Evolutionary conservation across 2,113 vertebrate genomes (phyloP), one percentile per base, ranked within the genome.

Genomic region (Corythornis vintsioides): DNA sequence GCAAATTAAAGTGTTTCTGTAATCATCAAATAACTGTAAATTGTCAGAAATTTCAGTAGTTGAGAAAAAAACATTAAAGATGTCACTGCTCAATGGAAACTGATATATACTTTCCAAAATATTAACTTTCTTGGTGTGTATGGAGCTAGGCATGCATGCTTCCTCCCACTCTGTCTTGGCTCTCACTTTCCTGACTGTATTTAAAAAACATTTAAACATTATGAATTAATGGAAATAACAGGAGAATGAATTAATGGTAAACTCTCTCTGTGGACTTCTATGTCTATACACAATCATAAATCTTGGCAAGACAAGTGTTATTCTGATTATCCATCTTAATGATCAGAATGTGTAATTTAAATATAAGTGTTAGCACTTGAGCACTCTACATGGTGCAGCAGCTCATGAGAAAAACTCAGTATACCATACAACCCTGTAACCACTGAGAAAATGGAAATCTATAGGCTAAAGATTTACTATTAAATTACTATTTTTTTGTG

Each of bases 221-320:
- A 42, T 21, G 47, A 93, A 93, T 89, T 91, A 74, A 80, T 73
- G 66, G 69, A 84, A 40, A 84, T 82, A 45, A 43, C 47, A 80
- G 66, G 33, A 52, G 15, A 82, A 72, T 52, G 38, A 86, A 89
- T 73, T 69, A 66, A 94, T 74, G 63, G 25, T 52, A 88, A 88
- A 91, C 3, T 60, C 35, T 43, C 52, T 57, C 79, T 77, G 33
- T 75, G 60, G 38, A 35, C 5, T 71, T 94, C 45, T 81, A 7
- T 45, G 86, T 42, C 47, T 63, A 31, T 63, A 38, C 16, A 63
- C 11, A 47, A 29, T 6, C 15, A 28, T 40, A 10, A 1, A 24
- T 76, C 35, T 79, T 74, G 76, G 29, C 3, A 4, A 73, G 25
- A 72, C 8, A 10, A 31, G 33, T 60, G 4, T 50, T 79, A 70